phyloP scores from a whole-genome alignment of 2,888 invertebrate genomes.

The Stictocephala bisonia region DNA sequence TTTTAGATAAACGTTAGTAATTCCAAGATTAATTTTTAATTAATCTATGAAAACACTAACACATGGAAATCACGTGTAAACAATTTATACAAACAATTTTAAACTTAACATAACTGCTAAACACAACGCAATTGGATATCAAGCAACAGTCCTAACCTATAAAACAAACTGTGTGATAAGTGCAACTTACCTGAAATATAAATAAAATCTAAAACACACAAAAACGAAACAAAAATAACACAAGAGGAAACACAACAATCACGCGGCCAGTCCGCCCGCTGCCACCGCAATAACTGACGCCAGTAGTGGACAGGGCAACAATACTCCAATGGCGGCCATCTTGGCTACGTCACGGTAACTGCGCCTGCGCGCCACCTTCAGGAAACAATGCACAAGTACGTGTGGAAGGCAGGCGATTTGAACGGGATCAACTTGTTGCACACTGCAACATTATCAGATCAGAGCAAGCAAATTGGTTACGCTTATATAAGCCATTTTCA shows the following conservation, averaged over 20 bases:
- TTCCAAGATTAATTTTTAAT: no score
- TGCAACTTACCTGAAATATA: slow-evolving; percentile 10
- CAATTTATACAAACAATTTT: no score
- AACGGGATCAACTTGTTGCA: no score
- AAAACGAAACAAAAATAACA: neutral
- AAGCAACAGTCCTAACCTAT: no score
- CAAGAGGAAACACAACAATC: neutral
- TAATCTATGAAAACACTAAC: no score
- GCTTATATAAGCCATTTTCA: no score
- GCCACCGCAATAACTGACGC: slow-evolving; percentile 22
- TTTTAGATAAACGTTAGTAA: no score
- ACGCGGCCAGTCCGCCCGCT: neutral
- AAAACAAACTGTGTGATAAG: no score
- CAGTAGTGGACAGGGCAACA: slow-evolving; percentile 10
- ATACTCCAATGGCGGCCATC: slow-evolving; percentile 16
- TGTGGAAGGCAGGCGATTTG: neutral
- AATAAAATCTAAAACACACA: neutral
- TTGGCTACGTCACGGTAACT: slow-evolving; percentile 28
- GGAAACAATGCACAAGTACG: slow-evolving; percentile 24
- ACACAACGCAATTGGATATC: no score
- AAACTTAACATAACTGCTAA: no score
- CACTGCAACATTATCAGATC: neutral
- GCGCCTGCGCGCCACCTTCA: slow-evolving; percentile 16
- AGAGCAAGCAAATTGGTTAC: neutral
- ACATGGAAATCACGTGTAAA: no score